Base-by-base conservation (phyloP, 1,140 invertebrate species). In the Drosophila varians region DNA sequence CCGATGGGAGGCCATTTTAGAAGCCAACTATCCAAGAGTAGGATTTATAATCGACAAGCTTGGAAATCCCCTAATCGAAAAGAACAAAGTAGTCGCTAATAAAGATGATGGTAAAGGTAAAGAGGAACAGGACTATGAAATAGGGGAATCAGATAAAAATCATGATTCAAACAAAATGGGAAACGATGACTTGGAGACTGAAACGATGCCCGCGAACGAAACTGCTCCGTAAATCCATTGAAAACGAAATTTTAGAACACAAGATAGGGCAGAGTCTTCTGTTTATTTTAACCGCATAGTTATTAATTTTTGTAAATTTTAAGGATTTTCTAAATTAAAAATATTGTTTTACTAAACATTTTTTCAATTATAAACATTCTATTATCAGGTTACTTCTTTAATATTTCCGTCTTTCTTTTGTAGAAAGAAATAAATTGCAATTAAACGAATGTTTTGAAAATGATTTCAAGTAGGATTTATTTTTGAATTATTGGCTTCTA, bases 11-110 rank as follows among this genome's bases (percentile, higher is more conserved):
- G 14, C 11, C 5, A 19, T 75, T 12, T 21, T 84, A 1, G 23
- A 28, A 2, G 49, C 18, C 0, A 75, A 84, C 18, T 84, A 84
- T 42, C 21, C 25, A 1, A 5, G 42, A 5, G 74, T 84, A 0
- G 79, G 79, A 1, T 9, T 28, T 0, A n/a, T 83, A 1, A n/a
- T 71, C 21, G 53, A 58, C 42, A 23, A 74, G 0, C 2, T 26
- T 3, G 55, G 43, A 0, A 46, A 42, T 18, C 38, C 21, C 1
- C 6, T 54, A 7, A 2, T 16, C 0, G n/a, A 9, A 8, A 21
- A 3, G 7, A 0, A 3, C 2, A 47, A 52, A 19, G 16, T 14
- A 1, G 0, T 8, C 0, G n/a, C 11, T 4, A 6, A 23, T 2
- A 9, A 45, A 6, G 8, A 4, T 9, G 9, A 23, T 7, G 16